Conservation (phyloP, 1,140 invertebrate species). For the Ylistrum balloti region DNA sequence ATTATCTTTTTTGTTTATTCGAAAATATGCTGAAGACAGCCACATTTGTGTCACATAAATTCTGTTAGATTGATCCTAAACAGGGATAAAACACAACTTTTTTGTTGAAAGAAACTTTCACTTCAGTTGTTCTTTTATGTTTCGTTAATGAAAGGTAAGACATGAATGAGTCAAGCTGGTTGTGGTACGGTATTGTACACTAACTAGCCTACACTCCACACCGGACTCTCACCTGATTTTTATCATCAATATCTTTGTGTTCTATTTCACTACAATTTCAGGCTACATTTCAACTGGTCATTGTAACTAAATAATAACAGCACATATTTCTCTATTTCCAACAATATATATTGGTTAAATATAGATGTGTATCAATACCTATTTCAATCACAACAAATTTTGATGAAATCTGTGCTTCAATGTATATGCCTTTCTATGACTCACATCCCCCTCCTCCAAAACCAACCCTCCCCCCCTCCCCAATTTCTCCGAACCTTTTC, state of each 20-base stretch:
- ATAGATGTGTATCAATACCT: background rate
- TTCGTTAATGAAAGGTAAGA: too few species aligned
- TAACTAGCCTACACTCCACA: background rate
- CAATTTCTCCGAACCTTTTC: too few species aligned
- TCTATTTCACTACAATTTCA: background rate
- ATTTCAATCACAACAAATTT: background rate
- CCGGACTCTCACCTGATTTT: background rate
- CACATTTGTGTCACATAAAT: conserved; percentile 31
- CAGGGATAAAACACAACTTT: background rate
- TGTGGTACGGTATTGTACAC: background rate
- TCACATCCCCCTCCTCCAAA: background rate
- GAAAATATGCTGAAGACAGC: background rate
- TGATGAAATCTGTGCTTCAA: background rate
- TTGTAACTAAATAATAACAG: background rate
- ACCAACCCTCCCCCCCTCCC: background rate
- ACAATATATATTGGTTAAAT: conserved; percentile 1
- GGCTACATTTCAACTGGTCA: background rate
- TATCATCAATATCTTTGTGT: background rate
- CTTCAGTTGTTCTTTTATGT: background rate
- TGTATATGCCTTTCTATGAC: background rate
- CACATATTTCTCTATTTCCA: background rate
- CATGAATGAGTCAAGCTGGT: background rate
- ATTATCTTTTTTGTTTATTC: conserved; percentile 7
- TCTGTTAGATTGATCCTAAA: background rate
- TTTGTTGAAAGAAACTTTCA: conserved; percentile 17